Evolutionary conservation across 2,113 vertebrate species (phyloP), one percentile per base, ranked within the genome.

Genomic region (Riparia riparia): DNA sequence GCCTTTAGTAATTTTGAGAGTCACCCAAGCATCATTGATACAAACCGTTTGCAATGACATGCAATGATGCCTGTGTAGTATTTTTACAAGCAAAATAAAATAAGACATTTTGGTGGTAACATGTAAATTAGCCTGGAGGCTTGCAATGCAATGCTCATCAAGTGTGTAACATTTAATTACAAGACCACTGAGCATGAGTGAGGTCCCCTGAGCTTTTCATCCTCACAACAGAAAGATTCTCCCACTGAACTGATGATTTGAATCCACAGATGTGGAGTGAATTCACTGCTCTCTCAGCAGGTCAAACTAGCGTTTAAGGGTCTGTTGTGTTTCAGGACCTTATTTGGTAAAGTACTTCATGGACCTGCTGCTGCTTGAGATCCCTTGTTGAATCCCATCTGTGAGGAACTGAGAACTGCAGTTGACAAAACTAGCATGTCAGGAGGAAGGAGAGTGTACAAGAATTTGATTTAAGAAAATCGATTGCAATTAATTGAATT

Each of bases 101-200:
- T 65, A 86, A 96, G 93, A 92, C 73, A 78, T 94, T 94, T 97
- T 96, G 96, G 81, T 96, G 79, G 94, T 69, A 94, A 80, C 86
- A 79, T 90, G 93, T 95, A 95, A 97, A 96, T 95, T 96, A 95
- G 93, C 96, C 95, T 86, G 56, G 69, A 94, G 94, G 91, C 78
- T 96, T 91, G 65, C 73, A 89, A 82, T 89, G 86, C 64, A 81
- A 73, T 94, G 94, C 82, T 95, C 42, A 94, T 95, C 92, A 92
- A 96, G 95, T 96, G 86, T 95, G 81, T 91, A 96, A 95, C 81
- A 96, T 95, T 93, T 96, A 93, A 97, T 97, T 95, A 96, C 69
- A 54, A 86, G 93, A 95, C 87, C 78, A 96, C 49, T 84, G 69
- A 95, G 91, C 95, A 88, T 73, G 50, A 94, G 76, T 77, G 82